These are phyloP conservation scores for Dryomyza anilis DNA, from an alignment of 2,888 invertebrate genomes.

Conservation along the genomic window DNA sequence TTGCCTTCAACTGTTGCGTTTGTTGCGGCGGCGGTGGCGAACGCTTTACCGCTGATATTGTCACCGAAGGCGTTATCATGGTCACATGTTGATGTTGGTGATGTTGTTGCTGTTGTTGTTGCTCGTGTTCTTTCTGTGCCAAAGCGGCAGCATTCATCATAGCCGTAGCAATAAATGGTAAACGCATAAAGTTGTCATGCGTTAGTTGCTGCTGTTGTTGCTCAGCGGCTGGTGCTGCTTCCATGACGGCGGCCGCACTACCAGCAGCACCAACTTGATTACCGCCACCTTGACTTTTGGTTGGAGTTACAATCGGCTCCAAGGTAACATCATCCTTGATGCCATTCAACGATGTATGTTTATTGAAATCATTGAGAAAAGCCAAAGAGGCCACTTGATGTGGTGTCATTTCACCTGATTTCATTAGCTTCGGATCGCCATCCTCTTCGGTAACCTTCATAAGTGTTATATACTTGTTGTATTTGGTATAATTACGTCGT, in stretches of 20 bases:
- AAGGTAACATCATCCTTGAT: slow-evolving; percentile 52
- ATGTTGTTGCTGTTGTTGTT: slow-evolving; percentile 41
- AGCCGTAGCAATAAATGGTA: slow-evolving; percentile 53
- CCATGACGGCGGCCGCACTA: slow-evolving; percentile 44
- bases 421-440: slow-evolving; percentile 61
- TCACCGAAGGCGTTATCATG: slow-evolving; percentile 54
- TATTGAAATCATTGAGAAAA: slow-evolving; percentile 63
- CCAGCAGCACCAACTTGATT: slow-evolving; percentile 32
- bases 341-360: slow-evolving; percentile 50
- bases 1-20: slow-evolving; percentile 63
- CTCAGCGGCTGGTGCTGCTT: too few species aligned
- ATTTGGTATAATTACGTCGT: slow-evolving; percentile 88
- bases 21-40: slow-evolving; percentile 62
- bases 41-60: slow-evolving; percentile 56
- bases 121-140: slow-evolving; percentile 49
- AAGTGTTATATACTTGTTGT: slow-evolving; percentile 84
- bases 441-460: slow-evolving; percentile 67
- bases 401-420: slow-evolving; percentile 61
- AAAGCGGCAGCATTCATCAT: slow-evolving; percentile 54
- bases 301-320: slow-evolving; percentile 43
- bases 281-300: slow-evolving; percentile 10
- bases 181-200: slow-evolving; percentile 46
- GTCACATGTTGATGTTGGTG: slow-evolving; percentile 46
- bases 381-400: slow-evolving; percentile 64
- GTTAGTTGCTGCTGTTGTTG: slow-evolving; percentile 28